Conservation (phyloP, 2,888 invertebrate genomes). For the Punctoribates punctum region DNA sequence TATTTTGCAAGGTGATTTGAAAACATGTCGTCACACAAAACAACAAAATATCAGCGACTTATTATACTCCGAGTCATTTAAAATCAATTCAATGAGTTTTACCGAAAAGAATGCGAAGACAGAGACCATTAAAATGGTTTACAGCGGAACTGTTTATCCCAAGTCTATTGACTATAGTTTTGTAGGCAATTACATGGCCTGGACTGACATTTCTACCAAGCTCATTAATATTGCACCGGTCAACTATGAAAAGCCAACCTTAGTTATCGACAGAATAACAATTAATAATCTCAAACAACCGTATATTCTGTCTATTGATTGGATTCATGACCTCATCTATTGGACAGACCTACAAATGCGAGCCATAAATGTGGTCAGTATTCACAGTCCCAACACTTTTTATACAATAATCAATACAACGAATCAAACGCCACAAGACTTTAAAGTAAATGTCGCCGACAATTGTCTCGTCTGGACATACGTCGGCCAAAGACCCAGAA, state of each 20-base stretch:
- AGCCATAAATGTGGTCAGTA: neutral
- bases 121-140: neutral
- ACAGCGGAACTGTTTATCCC: neutral
- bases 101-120: too few species aligned
- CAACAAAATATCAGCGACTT: too few species aligned
- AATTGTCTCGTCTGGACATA: neutral
- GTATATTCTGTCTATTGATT: neutral
- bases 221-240: neutral
- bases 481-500: neutral
- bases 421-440: neutral
- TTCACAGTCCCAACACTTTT: neutral
- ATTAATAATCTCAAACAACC: neutral
- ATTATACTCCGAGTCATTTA: too few species aligned
- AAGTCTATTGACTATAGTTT: neutral
- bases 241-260: neutral
- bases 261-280: neutral
- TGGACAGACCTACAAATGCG: neutral
- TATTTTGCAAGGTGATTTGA: too few species aligned
- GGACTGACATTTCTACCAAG: neutral
- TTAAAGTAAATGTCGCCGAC: neutral
- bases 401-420: neutral
- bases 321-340: neutral
- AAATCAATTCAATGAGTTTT: too few species aligned
- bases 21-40: too few species aligned
- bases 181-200: neutral